phyloP scores from a whole-genome alignment of 2,888 invertebrate genomes.

The Lutraria lutraria region DNA sequence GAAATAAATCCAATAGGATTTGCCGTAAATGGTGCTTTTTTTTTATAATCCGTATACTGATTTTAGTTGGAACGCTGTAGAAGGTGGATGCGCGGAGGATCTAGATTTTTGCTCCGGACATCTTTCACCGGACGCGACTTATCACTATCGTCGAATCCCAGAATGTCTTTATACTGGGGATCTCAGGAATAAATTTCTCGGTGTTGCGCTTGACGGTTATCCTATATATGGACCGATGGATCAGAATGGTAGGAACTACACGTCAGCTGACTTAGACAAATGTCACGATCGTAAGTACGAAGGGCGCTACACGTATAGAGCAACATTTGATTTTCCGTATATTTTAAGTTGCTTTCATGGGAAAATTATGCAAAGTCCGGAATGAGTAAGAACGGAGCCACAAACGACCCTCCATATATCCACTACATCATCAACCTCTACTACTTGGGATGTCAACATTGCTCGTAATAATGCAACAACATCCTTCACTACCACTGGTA shows the following conservation, averaged over 20 bases:
- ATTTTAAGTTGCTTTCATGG: constrained; percentile 56
- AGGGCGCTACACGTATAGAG: constrained; percentile 52
- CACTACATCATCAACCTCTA: no score
- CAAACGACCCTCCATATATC: no score
- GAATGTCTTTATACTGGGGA: constrained; percentile 42
- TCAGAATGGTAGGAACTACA: constrained; percentile 30
- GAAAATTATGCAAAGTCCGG: neutral
- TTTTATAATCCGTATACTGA: constrained; percentile 64
- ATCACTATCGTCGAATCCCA: constrained; percentile 65
- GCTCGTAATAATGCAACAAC: no score
- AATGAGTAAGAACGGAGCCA: no score
- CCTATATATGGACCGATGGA: constrained; percentile 57
- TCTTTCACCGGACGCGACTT: constrained; percentile 37
- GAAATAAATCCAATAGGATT: constrained; percentile 64
- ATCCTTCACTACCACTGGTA: no score
- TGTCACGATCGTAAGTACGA: constrained; percentile 51
- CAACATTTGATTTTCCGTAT: constrained; percentile 53
- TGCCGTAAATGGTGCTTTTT: constrained; percentile 57
- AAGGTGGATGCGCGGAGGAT: constrained; percentile 53
- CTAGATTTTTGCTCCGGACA: constrained; percentile 60
- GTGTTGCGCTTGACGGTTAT: constrained; percentile 63
- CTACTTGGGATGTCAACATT: no score
- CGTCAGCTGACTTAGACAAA: constrained; percentile 46
- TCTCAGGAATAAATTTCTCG: constrained; percentile 57
- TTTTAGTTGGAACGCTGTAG: constrained; percentile 54